Base-by-base conservation (phyloP, 2,888 invertebrate species). In the Scaeva pyrastri region DNA sequence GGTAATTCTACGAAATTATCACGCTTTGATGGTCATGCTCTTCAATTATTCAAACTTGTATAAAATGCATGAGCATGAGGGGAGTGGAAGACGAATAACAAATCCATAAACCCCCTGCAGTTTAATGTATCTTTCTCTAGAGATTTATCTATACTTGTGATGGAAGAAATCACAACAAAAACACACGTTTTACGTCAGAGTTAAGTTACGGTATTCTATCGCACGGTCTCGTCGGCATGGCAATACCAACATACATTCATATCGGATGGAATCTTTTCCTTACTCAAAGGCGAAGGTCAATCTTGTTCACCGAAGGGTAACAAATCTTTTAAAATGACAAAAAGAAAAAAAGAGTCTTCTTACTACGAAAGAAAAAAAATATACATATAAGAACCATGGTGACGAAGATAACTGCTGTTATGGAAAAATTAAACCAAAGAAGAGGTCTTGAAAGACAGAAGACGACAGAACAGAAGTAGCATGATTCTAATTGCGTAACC, bases 11-110 rank as follows among this genome's bases (percentile, higher is more conserved):
- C 21, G 76, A 81, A 81, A 85, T 77, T 76, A 76, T 76, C 85
- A 81, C 77, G 81, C 73, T 81, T 81, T 85, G 85, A 76, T 85
- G 81, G 81, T 81, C 81, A 81, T 85, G 81, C 76, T 73, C 68
- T 56, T 85, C 68, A 81, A 85, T 81, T 70, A 81, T 62, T 43
- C 36, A 68, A 81, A 73, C 41, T 72, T 68, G 68, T 62, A 81
- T 71, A 71, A 72, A 80, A 75, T 62, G 45, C 52, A 41, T 60
- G 16, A 16, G 19, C 11, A 48, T 41, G 14, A 58, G 16, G 39
- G 16, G 36, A n/a, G n/a, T 11, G 19, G 21, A 60, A 16, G 36
- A 19, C 19, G 7, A 55, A 31, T 5, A 41, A 41, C 41, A 14
- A 19, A 14, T 11, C 39, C 36, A 14, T 41, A 48, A 41, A 55